Evolutionary conservation across 2,797 vertebrate genomes (phyloP).

Genomic region (Lacerta agilis): DNA sequence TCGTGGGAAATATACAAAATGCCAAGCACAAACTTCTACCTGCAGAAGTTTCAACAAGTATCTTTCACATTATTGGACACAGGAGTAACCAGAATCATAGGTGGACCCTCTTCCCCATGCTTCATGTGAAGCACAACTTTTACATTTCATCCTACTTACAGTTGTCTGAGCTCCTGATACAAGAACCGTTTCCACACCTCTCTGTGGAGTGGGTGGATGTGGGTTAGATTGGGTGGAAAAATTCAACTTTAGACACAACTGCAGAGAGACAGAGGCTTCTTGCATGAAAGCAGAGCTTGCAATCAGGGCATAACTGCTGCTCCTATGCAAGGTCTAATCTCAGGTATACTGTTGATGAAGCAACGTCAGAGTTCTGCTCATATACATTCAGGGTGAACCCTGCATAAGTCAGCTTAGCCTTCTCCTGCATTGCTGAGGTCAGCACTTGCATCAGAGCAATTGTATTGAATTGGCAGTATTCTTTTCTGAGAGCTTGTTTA

Average conservation of each 20-base stretch:
- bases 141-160: neutral
- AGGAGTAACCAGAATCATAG: neutral
- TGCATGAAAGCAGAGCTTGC: too few species aligned
- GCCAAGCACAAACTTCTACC: neutral
- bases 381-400: too few species aligned
- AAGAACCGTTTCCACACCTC: neutral
- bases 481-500: too few species aligned
- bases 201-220: neutral
- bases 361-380: too few species aligned
- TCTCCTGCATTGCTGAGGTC: too few species aligned
- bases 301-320: too few species aligned
- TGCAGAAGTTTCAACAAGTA: neutral
- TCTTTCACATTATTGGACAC: slow-evolving; percentile 2
- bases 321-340: too few species aligned
- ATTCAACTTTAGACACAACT: neutral
- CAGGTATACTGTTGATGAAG: too few species aligned
- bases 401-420: too few species aligned
- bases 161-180: neutral
- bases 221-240: neutral
- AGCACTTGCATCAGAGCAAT: too few species aligned
- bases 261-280: neutral
- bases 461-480: too few species aligned
- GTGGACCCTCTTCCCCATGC: neutral
- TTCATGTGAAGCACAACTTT: neutral
- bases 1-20: slow-evolving; percentile 23